Conservation (phyloP, 2,797 vertebrate genomes). For the Spheniscus humboldti region DNA sequence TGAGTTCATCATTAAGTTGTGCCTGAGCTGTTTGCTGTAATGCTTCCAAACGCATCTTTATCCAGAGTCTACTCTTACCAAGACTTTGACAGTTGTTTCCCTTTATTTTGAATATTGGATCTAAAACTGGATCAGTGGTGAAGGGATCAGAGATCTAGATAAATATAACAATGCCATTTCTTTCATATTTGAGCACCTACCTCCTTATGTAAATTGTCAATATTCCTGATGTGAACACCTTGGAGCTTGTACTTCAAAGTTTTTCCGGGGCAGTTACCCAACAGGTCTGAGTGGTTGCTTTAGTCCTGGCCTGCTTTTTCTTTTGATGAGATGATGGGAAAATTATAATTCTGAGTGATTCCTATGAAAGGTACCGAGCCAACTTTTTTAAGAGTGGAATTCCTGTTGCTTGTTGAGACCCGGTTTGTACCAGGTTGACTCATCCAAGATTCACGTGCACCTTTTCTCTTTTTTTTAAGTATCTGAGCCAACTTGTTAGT, state of each 20-base stretch:
- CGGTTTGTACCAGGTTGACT: neutral
- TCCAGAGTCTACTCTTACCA: neutral
- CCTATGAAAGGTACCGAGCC: neutral
- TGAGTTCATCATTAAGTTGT: neutral
- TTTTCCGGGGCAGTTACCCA: neutral
- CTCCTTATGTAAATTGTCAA: neutral
- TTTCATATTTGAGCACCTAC: neutral
- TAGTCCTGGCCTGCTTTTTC: neutral
- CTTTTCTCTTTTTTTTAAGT: neutral
- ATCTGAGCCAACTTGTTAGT: neutral
- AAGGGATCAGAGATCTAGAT: neutral
- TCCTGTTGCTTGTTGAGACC: neutral
- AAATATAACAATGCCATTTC: neutral
- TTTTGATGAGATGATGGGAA: neutral
- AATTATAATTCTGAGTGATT: neutral
- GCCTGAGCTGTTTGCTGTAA: neutral
- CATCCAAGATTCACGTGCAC: neutral
- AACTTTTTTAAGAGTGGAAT: neutral
- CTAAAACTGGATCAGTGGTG: neutral
- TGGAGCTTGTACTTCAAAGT: neutral
- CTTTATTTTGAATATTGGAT: neutral
- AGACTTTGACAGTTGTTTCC: neutral
- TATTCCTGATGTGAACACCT: neutral
- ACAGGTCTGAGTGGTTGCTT: neutral
- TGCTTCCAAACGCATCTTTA: neutral